Evolutionary conservation across 2,113 vertebrate species (phyloP), one percentile per base, ranked within the genome.

Genomic region (Misgurnus mizolepis): DNA sequence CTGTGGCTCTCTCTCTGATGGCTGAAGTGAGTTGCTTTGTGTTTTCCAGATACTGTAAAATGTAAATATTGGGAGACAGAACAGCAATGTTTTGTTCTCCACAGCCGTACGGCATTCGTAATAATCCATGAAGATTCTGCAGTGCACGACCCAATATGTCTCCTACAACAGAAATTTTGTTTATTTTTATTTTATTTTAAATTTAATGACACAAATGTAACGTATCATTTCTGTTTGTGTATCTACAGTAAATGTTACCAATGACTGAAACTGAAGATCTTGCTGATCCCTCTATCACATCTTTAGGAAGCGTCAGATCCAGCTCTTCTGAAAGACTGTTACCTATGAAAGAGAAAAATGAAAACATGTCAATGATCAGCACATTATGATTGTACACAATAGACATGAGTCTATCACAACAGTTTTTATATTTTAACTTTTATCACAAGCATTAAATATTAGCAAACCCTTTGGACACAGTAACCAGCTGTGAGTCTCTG

Each of bases 181-280:
- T 34, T 34, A 34, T 34, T 34, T 34, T 34, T 34, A 34, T 34
- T 34, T 34, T 34, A 34, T 34, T 34, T 34, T 34, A 34, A 34
- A 34, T 34, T 34, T 34, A 34, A 34, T 34, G 22, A 34, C 27
- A 34, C 27, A 34, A 34, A 34, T 34, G 27, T 34, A 34, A 34
- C 27, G 1, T 2, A 2, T 2, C 3, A 34, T 34, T 3, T 34
- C 27, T 34, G 27, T 34, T 75, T 64, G 56, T 62, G 40, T 45
- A 5, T 60, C 8, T 18, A 34, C 27, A 34, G 27, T 45, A 50
- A 50, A 64, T 86, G 85, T 91, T 75, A 96, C 95, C 95, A 47
- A 94, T 82, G 1, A 94, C 92, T 76, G 94, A 94, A 81, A 95
- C 91, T 0, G 88, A 92, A 10, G 89, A 93, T 84, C 90, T 91